Percentiles rank a stretch among this genome's conserved stretches.
These are phyloP conservation scores for Phalacrocorax carbo DNA, from an alignment of 2,113 vertebrate species.

Conservation along the genomic window DNA sequence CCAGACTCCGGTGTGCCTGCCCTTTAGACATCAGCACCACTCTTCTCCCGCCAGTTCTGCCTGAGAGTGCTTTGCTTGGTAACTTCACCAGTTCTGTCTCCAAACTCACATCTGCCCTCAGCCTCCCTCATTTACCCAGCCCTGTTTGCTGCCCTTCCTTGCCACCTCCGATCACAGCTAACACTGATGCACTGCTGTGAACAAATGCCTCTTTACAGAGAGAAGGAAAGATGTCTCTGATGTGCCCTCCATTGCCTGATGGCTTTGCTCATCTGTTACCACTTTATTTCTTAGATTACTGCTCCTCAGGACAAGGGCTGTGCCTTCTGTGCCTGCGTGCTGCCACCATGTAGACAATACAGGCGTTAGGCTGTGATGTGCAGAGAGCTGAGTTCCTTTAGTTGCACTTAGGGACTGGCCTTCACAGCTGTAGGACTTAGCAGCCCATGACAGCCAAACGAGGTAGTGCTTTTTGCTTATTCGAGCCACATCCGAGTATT, in stretches of 20 bases:
- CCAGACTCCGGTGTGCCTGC: neutral
- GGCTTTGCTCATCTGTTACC: neutral
- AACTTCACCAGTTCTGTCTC: neutral
- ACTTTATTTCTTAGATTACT: fast-evolving
- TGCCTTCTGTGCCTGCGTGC: neutral
- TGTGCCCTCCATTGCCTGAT: neutral
- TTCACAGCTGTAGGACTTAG: neutral
- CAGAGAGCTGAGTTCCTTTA: neutral
- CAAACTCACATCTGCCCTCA: neutral
- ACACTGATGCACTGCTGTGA: neutral
- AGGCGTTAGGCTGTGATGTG: neutral
- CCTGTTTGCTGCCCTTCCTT: neutral
- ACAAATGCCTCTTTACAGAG: neutral
- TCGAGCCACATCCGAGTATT: conserved; percentile 13
- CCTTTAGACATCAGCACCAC: neutral
- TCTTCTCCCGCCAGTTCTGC: neutral
- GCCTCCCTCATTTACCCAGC: neutral
- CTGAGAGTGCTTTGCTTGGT: neutral
- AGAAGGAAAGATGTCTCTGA: neutral
- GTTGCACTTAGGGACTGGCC: neutral
- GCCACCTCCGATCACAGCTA: neutral
- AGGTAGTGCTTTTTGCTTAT: neutral
- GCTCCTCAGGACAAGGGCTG: neutral
- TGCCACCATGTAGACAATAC: neutral
- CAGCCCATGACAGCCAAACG: neutral